Base-by-base conservation (phyloP, 1,140 invertebrate genomes). In the Oscheius sp. region DNA sequence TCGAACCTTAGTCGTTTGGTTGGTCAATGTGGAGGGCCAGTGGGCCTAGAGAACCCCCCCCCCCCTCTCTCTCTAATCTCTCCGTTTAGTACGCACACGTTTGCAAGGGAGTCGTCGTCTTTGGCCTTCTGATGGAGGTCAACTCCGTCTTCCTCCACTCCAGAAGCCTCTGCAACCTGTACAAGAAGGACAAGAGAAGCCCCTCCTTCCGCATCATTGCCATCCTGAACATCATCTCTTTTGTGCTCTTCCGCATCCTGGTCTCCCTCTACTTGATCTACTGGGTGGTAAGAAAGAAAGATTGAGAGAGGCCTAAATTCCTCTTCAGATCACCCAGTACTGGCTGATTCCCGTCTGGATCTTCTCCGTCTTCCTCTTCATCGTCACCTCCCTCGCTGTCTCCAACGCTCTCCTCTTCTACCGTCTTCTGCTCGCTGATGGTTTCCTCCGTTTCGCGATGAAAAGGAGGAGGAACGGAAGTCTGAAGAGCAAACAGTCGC, bases 341-440 rank as follows among this genome's bases (percentile, higher is more conserved):
- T 13, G 7, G 7, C 15, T 20, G 49, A 26, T 55, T 4, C 15
- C 7, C 7, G 4, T 55, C 23, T 55, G 49, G 49, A 55, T 20
- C 7, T 55, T 15, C 15, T 55, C 28, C 7, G 23, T 55, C 49
- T 78, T 72, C 55, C 72, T 75, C 61, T 71, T 31, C 10, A 31
- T 63, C 20, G 35, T 4, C 26, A 3, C 20, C n/a, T 28, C 58
- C 35, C 42, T 34, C 35, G 28, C 52, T 20, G 29, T 61, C 59
- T 61, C 32, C 28, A 46, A 68, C 38, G 58, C 59, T 38, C n/a
- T 3, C 42, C 29, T 29, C 58, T 62, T 58, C 32, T 29, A 28
- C 31, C 29, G 26, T 28, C 13, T 20, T 3, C 1, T 20, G 34
- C 31, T 28, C 3, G 38, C 28, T 13, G 26, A 73, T 42, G 34